These are phyloP conservation scores for Spodoptera picta DNA, from an alignment of 2,888 invertebrate species.

Conservation along the genomic window DNA sequence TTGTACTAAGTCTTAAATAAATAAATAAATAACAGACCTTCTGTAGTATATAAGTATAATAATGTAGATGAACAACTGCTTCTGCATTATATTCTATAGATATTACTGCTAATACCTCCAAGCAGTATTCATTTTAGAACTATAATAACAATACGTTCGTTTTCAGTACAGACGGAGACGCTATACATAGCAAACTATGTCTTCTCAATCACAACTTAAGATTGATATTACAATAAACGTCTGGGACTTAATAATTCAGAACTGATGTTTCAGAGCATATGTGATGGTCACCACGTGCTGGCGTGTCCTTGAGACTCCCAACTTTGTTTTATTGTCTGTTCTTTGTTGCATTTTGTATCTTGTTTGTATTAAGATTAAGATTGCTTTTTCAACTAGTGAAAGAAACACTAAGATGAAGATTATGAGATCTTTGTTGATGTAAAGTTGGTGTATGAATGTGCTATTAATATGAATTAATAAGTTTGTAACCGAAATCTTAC, in stretches of 20 bases:
- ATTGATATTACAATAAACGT: constrained; percentile 4
- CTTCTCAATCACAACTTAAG: fast-evolving
- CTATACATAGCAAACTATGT: background rate
- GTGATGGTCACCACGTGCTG: constrained; percentile 28
- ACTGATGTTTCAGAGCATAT: constrained; percentile 15
- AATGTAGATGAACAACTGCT: no score
- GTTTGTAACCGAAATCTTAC: no score
- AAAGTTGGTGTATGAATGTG: no score
- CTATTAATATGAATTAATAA: no score
- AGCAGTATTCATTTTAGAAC: no score
- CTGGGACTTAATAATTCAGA: constrained; percentile 29
- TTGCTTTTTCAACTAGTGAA: background rate
- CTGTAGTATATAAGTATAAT: no score
- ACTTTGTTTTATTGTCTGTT: background rate
- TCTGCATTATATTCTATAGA: no score
- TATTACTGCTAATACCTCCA: no score
- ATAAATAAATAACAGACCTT: no score
- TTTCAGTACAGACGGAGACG: background rate
- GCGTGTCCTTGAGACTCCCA: constrained; percentile 24
- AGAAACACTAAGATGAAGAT: no score
- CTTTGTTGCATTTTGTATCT: background rate
- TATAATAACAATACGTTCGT: background rate
- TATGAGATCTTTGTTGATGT: no score
- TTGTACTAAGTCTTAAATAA: no score
- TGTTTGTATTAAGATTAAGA: constrained; percentile 2